Conservation (phyloP, 2,797 vertebrate genomes). For the Fundulus diaphanus region DNA sequence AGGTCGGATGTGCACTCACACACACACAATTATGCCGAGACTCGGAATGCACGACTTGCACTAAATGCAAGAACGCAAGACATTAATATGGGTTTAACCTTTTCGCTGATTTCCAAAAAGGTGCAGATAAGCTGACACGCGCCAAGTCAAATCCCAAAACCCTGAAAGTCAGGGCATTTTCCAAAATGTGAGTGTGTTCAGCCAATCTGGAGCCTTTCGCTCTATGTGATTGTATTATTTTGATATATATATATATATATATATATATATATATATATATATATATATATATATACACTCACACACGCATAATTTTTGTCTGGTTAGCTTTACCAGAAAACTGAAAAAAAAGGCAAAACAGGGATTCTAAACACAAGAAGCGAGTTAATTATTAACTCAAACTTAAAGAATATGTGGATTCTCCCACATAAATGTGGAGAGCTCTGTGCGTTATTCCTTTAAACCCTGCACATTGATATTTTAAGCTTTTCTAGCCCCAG, state of each 20-base stretch:
- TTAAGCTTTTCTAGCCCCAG: not conserved
- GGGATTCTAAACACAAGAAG: not conserved
- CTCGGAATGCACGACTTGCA: slow-evolving; percentile 9
- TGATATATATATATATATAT: too few species aligned
- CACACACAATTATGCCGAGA: slow-evolving; percentile 33
- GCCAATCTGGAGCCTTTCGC: not conserved
- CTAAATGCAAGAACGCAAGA: not conserved
- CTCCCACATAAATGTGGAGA: not conserved
- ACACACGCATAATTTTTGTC: too few species aligned
- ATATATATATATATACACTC: too few species aligned
- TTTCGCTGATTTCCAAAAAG: not conserved
- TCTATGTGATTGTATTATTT: too few species aligned
- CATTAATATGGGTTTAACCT: not conserved
- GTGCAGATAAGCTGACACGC: not conserved
- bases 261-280: too few species aligned
- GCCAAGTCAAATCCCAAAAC: not conserved
- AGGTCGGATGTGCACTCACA: slow-evolving; percentile 21
- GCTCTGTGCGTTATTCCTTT: not conserved
- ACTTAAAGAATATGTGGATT: not conserved
- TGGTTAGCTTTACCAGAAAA: not conserved
- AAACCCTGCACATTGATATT: not conserved
- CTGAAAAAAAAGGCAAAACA: not conserved
- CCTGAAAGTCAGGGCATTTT: not conserved
- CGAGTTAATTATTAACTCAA: not conserved
- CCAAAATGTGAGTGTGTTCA: not conserved